A percentile compares a stretch with the other conserved stretches of the same genome.
Conservation (phyloP, 2,888 invertebrate genomes). For the Eupithecia abbreviata region DNA sequence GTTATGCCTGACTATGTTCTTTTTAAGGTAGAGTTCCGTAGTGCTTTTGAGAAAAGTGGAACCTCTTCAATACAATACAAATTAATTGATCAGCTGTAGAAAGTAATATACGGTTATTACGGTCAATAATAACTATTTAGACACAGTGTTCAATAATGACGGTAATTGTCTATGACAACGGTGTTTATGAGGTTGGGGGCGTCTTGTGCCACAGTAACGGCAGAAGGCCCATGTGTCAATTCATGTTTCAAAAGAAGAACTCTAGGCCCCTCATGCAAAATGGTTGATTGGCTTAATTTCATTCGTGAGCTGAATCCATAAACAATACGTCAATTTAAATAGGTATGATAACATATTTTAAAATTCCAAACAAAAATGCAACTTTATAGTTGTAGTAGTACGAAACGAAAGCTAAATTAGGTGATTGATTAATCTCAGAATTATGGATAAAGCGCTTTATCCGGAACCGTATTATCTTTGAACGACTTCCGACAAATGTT, state of each 20-base stretch:
- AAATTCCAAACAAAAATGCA: not conserved
- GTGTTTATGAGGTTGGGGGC: slow-evolving; percentile 27
- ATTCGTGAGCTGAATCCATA: too few relatives aligned
- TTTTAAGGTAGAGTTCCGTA: not conserved
- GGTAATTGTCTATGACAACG: slow-evolving; percentile 44
- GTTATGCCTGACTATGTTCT: not conserved
- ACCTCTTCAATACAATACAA: not conserved
- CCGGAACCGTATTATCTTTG: not conserved
- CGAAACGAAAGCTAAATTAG: too few relatives aligned
- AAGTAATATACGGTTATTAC: slow-evolving; percentile 26
- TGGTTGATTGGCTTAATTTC: too few relatives aligned
- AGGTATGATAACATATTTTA: not conserved
- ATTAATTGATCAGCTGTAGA: slow-evolving; percentile 2
- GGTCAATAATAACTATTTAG: slow-evolving; percentile 35
- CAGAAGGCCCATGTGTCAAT: slow-evolving; percentile 4
- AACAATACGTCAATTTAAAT: too few relatives aligned
- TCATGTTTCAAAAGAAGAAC: not conserved
- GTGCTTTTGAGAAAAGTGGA: not conserved
- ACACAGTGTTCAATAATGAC: slow-evolving; percentile 25
- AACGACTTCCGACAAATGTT: not conserved
- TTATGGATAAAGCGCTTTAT: not conserved
- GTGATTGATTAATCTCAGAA: not conserved
- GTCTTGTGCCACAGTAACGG: slow-evolving; percentile 25
- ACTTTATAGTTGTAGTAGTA: too few relatives aligned
- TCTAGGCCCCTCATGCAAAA: not conserved